phyloP scores from a whole-genome alignment of 2,888 invertebrate species.

The Colletes collaris region DNA sequence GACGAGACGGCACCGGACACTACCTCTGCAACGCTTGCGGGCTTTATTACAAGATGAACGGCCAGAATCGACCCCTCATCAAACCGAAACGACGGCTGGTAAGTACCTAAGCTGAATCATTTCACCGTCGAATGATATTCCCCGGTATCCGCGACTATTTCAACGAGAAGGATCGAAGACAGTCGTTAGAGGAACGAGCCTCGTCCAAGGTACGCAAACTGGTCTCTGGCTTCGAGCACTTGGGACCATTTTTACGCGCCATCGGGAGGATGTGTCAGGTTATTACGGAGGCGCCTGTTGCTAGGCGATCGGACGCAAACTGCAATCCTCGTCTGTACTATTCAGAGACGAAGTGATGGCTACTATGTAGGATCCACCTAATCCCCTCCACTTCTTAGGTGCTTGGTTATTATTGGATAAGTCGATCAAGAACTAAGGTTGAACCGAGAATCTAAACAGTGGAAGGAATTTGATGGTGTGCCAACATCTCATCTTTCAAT shows the following conservation, averaged over 20 bases:
- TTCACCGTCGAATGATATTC: neutral
- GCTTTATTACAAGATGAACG: slow-evolving; percentile 99
- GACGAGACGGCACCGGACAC: slow-evolving; percentile 98
- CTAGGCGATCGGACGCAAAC: neutral
- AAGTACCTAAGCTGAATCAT: slow-evolving; percentile 85
- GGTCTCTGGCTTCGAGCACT: neutral
- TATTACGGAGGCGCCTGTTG: neutral
- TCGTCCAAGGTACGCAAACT: neutral
- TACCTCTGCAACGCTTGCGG: slow-evolving; percentile 92
- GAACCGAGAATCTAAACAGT: no score
- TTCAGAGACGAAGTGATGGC: no score
- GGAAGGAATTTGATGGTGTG: no score
- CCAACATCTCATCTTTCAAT: no score
- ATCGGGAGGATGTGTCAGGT: neutral
- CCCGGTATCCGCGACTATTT: neutral
- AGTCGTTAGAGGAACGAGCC: neutral
- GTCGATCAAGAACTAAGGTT: no score
- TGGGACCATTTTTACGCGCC: neutral
- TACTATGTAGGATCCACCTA: no score
- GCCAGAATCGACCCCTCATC: slow-evolving; percentile 98
- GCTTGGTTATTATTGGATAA: no score
- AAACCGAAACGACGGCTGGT: slow-evolving; percentile 99
- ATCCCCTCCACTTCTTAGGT: no score
- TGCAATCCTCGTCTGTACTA: no score
- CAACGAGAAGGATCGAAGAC: slow-evolving; percentile 16